Evolutionary conservation across 1,140 invertebrate species (phyloP).

Genomic region (Drosophila aff.): DNA sequence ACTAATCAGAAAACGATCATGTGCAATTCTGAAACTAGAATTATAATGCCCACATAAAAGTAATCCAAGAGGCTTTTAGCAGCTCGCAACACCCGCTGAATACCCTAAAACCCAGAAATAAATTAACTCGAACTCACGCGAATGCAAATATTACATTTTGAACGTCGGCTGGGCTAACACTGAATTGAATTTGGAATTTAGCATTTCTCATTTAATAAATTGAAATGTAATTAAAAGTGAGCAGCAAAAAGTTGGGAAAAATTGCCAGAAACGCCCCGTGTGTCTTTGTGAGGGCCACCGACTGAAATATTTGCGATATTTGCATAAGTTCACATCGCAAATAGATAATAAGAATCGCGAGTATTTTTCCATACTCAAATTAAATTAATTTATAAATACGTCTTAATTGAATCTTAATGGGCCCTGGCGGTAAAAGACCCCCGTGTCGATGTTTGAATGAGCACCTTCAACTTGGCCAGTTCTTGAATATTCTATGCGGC

Average conservation of each 20-base stretch:
- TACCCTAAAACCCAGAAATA: constrained; percentile 33
- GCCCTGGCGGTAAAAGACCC: constrained; percentile 28
- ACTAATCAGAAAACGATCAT: constrained; percentile 20
- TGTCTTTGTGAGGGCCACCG: constrained; percentile 66
- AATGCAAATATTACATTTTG: constrained; percentile 53
- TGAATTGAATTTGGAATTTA: constrained; percentile 52
- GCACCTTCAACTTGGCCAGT: constrained; percentile 53
- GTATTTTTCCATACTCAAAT: constrained; percentile 46
- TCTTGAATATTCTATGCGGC: constrained; percentile 40
- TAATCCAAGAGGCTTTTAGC: constrained; percentile 36
- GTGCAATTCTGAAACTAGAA: constrained; percentile 8
- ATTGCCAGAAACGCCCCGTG: constrained; percentile 37
- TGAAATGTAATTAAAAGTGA: constrained; percentile 67
- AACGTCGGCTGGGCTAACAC: constrained; percentile 27
- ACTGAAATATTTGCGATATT: constrained; percentile 53
- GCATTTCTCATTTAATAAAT: constrained; percentile 72
- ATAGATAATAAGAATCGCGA: constrained; percentile 48
- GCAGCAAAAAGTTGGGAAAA: constrained; percentile 41
- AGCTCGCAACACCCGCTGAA: constrained; percentile 41
- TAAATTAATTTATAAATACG: constrained; percentile 74
- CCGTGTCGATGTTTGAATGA: constrained; percentile 41
- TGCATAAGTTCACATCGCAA: constrained; percentile 74
- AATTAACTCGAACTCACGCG: constrained; percentile 58
- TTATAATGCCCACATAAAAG: constrained; percentile 21
- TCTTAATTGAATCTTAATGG: constrained; percentile 74